phyloP scores from a whole-genome alignment of 2,113 vertebrate species.

The Condylura cristata region DNA sequence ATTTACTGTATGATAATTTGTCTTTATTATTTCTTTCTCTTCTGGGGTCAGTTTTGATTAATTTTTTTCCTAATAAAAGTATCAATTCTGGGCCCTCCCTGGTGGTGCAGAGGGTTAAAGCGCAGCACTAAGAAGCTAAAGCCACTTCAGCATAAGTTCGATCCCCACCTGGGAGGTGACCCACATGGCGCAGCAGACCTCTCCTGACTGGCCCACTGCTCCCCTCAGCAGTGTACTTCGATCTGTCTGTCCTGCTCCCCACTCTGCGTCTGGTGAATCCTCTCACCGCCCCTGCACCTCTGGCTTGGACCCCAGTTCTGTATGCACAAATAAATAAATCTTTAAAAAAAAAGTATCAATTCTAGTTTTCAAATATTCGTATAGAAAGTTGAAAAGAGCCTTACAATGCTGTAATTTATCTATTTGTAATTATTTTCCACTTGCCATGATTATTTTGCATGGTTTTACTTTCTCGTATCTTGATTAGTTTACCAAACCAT shows the following conservation, averaged over 20 bases:
- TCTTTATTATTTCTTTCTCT: slow-evolving; percentile 69
- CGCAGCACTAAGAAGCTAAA: too few species aligned
- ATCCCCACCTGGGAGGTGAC: too few species aligned
- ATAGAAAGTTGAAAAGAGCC: not conserved
- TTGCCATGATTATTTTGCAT: slow-evolving; percentile 16
- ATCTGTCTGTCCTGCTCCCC: too few species aligned
- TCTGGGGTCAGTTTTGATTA: slow-evolving; percentile 66
- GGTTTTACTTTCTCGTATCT: slow-evolving; percentile 17
- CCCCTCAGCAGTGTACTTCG: too few species aligned
- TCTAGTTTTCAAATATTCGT: slow-evolving; percentile 26
- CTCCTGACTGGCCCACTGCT: too few species aligned
- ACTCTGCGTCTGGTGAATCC: too few species aligned
- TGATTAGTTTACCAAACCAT: not conserved
- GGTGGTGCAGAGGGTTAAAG: too few species aligned
- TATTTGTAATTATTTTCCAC: not conserved
- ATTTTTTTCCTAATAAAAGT: slow-evolving; percentile 32
- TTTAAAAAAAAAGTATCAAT: not conserved
- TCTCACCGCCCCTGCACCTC: too few species aligned
- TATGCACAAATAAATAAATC: too few species aligned
- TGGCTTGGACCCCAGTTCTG: too few species aligned
- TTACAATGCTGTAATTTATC: not conserved
- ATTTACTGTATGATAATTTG: not conserved
- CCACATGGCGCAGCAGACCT: too few species aligned
- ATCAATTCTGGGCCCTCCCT: not conserved
- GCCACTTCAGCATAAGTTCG: too few species aligned